Evolutionary conservation across 1,140 invertebrate genomes (phyloP).

Genomic region (Magallana ariakensis): DNA sequence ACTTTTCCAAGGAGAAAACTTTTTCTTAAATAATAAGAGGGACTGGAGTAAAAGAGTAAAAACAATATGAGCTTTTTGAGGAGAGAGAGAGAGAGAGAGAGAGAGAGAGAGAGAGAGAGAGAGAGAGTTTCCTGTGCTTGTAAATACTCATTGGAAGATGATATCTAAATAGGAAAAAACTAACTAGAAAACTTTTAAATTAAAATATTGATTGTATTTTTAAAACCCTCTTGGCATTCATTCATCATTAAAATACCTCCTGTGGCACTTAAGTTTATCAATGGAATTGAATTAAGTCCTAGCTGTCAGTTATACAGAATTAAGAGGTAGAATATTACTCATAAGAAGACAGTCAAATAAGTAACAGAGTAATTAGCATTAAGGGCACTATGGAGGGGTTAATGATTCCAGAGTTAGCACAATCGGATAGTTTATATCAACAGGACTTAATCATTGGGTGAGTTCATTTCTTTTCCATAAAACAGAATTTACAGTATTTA

Average conservation of each 20-base stretch:
- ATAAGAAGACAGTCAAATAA: not conserved
- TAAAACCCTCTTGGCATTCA: not conserved
- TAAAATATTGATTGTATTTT: not conserved
- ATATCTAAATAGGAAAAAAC: no score
- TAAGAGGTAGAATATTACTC: not conserved
- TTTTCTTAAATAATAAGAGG: no score
- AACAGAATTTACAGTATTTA: no score
- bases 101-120: no score
- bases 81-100: no score
- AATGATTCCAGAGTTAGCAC: not conserved
- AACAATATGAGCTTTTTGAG: no score
- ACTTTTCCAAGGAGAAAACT: no score
- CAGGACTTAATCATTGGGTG: conserved; percentile 26
- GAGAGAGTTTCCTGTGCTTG: no score
- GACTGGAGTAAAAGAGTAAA: no score
- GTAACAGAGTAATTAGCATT: not conserved
- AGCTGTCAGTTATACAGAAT: not conserved
- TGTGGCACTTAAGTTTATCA: not conserved
- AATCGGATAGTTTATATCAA: not conserved
- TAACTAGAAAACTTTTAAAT: not conserved
- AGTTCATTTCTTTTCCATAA: not conserved
- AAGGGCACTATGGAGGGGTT: not conserved
- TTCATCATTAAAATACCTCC: not conserved
- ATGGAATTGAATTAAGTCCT: not conserved
- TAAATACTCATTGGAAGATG: no score